Base-by-base conservation (phyloP, 2,113 vertebrate genomes). In the Rhinoptilus africanus region DNA sequence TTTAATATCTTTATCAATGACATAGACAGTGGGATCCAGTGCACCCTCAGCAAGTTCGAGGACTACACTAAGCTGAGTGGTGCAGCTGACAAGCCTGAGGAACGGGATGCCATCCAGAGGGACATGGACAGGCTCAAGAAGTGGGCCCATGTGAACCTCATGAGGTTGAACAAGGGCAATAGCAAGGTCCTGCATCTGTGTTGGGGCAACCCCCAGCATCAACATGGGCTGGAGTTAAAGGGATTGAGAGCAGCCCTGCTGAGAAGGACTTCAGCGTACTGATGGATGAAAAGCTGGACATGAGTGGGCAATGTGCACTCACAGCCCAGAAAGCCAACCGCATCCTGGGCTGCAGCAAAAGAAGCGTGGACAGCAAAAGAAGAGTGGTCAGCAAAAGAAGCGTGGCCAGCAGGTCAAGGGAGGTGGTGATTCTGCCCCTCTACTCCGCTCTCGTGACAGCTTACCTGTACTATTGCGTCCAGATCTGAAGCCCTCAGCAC, bases 261-360 rank as follows among this genome's bases (percentile, higher is more conserved):
- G 16, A 56, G 30, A 13, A 57, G 54, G 20, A 37, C 14, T 13
- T 66, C 39, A 4, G 6, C 8, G 4, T 54, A 32, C 15, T 56
- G 30, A 18, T 50, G 8, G 2, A 5, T 16, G 39, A 84, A 4
- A 83, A 43, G 16, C 37, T 53, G 13, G 11, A 37, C 26, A 32
- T 34, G 35, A 8, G 4, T 17, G 0, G 0, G 27, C 22, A 32
- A 37, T 7, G 43, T 6, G 48, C 4, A 3, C 64, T 37, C 3
- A 0, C 19, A 82, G 77, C 16, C 48, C 48, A 83, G 60, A 53
- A 43, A 14, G 60, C 37, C 66, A 74, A 48, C 43, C 0, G 0
- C 53, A 34, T 57, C 48, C 50, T 73, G 60, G 78, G 54, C 48
- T 83, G 67, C 37, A 57, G 1, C 28, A 48, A 41, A 37, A 85